phyloP scores from a whole-genome alignment of 2,113 vertebrate species.

The Sander lucioperca region DNA sequence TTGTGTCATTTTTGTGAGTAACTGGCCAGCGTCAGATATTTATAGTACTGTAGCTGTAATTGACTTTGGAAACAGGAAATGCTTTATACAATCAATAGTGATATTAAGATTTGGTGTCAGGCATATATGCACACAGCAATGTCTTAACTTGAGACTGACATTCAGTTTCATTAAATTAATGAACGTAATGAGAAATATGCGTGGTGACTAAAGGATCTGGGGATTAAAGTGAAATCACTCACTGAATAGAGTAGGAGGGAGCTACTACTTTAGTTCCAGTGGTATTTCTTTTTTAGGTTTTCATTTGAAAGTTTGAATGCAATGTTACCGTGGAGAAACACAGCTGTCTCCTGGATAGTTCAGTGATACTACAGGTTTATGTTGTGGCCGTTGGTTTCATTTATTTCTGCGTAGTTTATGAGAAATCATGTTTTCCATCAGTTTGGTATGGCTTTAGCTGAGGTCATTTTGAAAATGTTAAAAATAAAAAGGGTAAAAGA shows the following conservation, averaged over 20 bases:
- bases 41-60: not conserved
- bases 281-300: not conserved
- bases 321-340: not conserved
- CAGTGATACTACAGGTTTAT: not conserved
- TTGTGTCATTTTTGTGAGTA: not conserved
- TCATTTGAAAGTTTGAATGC: not conserved
- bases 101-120: not conserved
- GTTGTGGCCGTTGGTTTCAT: not conserved
- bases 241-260: no score
- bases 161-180: not conserved
- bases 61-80: not conserved
- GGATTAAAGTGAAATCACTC: no score
- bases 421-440: not conserved
- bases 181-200: not conserved
- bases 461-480: no score
- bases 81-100: slow-evolving; percentile 17
- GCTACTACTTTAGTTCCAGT: no score
- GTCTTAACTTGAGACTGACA: slow-evolving; percentile 1
- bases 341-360: not conserved
- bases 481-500: no score
- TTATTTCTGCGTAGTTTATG: not conserved
- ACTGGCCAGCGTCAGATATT: not conserved
- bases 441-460: not conserved
- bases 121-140: not conserved
- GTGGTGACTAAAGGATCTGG: not conserved